These are phyloP conservation scores for Nephrotoma appendiculata DNA, from an alignment of 2,888 invertebrate genomes.

Conservation along the genomic window DNA sequence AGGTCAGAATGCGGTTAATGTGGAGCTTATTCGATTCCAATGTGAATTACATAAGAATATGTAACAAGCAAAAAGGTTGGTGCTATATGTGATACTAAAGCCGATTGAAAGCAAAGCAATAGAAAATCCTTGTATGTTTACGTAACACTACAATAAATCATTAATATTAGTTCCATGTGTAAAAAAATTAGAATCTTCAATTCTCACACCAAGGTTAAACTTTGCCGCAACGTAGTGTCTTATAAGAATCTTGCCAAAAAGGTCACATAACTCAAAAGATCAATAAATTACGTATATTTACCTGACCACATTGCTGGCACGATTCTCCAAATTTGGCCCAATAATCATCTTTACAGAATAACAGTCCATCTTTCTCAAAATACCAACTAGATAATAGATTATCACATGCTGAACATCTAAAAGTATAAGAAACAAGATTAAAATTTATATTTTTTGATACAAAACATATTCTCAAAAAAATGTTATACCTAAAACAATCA, in stretches of 20 bases:
- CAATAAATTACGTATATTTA: conserved; percentile 23
- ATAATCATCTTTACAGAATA: conserved; percentile 82
- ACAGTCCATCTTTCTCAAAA: conserved; percentile 77
- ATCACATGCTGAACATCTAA: conserved; percentile 81
- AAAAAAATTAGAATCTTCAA: background rate
- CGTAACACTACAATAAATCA: too few relatives aligned
- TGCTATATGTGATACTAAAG: too few relatives aligned
- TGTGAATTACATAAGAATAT: too few relatives aligned
- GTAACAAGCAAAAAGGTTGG: too few relatives aligned
- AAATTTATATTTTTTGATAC: background rate
- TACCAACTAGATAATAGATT: conserved; percentile 78
- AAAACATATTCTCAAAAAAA: conserved; percentile 17
- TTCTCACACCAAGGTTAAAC: background rate
- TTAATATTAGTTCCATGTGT: background rate
- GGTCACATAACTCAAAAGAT: background rate
- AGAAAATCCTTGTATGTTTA: too few relatives aligned
- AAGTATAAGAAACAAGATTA: background rate
- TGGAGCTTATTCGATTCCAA: too few relatives aligned
- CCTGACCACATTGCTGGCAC: conserved; percentile 77
- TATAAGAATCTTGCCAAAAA: background rate
- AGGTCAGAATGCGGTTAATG: too few relatives aligned
- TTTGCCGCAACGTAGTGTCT: background rate
- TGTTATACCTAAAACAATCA: conserved; percentile 63
- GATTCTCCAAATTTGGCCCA: conserved; percentile 77
- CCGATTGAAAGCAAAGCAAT: too few relatives aligned